Evolutionary conservation across 2,888 invertebrate species (phyloP).

Genomic region (Ophion slaviceki): DNA sequence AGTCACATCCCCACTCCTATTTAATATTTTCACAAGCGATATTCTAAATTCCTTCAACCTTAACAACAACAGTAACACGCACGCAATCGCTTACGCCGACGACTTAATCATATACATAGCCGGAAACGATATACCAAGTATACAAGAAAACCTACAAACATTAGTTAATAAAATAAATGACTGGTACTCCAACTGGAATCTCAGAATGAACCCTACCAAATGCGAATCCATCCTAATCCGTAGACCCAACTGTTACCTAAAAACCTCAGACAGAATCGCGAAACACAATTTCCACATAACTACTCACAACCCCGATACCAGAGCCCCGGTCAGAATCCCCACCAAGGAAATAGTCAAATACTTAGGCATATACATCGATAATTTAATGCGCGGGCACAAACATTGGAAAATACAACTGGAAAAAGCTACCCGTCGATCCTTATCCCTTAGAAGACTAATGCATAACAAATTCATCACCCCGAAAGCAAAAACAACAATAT

Average conservation of each 20-base stretch:
- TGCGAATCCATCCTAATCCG: slow-evolving; percentile 57
- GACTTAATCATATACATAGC: slow-evolving; percentile 6
- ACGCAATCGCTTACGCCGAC: slow-evolving; percentile 8
- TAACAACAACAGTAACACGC: not conserved
- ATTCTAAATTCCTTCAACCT: no score
- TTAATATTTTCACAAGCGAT: no score
- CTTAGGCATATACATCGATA: slow-evolving; percentile 58
- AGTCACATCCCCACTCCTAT: no score
- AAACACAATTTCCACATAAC: slow-evolving; percentile 17
- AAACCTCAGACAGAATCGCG: not conserved
- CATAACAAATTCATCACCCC: slow-evolving; percentile 48
- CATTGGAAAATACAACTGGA: slow-evolving; percentile 54
- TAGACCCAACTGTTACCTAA: slow-evolving; percentile 14
- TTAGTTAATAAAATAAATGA: not conserved
- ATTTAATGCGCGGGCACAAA: slow-evolving; percentile 25
- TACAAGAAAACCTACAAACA: not conserved
- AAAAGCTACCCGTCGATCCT: slow-evolving; percentile 54
- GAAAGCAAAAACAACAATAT: slow-evolving; percentile 54
- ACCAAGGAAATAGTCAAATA: slow-evolving; percentile 61
- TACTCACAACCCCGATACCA: slow-evolving; percentile 16
- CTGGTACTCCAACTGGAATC: slow-evolving; percentile 57
- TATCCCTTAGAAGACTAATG: slow-evolving; percentile 33
- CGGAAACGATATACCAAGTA: not conserved
- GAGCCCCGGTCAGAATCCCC: not conserved
- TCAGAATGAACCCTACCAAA: slow-evolving; percentile 5